Base-by-base conservation (phyloP, 1,140 invertebrate species). In the Pseudoatta argentina region DNA sequence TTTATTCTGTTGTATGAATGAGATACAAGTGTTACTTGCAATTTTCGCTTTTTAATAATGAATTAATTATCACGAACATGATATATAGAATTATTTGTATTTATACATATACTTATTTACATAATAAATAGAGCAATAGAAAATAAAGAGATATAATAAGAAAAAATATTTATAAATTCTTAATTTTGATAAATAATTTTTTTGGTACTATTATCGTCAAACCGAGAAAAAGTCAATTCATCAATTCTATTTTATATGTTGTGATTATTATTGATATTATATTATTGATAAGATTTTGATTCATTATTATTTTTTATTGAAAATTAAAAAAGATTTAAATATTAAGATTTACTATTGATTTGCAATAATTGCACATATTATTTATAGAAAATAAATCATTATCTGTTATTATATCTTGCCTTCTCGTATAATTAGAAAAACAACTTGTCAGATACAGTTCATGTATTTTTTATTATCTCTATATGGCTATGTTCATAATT, bases 261-360 rank as follows among this genome's bases (percentile, higher is more conserved):
- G 18, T 39, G 3, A 69, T 10, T 48, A 69, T 3, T 14, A 16
- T 48, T 21, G 14, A 39, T 21, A 2, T 2, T 6, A 67, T 44
- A 1, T 39, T 30, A 63, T 59, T 34, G 44, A 3, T n/a, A 69
- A 48, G 3, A 3, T 24, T 48, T 48, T 39, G 14, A 1, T 69
- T 63, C 27, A 18, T 48, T 18, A 73, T 73, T 73, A 73, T 55
- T 55, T 72, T 55, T 7, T 18, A 59, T 75, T 27, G 10, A 10
- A 18, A 16, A 39, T 21, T n/a, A 18, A 34, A 18, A 48, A 18
- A 48, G 18, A 72, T n/a, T 48, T 10, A 39, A 39, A 39, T 39
- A 39, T 0, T 24, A 51, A 7, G 1, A 24, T 12, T 30, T 30
- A 30, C 30, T 30, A 24, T 24, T 39, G 7, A 39, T 39, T 39